These are phyloP conservation scores for Brenthis daphne DNA, from an alignment of 2,888 invertebrate genomes.

Conservation along the genomic window DNA sequence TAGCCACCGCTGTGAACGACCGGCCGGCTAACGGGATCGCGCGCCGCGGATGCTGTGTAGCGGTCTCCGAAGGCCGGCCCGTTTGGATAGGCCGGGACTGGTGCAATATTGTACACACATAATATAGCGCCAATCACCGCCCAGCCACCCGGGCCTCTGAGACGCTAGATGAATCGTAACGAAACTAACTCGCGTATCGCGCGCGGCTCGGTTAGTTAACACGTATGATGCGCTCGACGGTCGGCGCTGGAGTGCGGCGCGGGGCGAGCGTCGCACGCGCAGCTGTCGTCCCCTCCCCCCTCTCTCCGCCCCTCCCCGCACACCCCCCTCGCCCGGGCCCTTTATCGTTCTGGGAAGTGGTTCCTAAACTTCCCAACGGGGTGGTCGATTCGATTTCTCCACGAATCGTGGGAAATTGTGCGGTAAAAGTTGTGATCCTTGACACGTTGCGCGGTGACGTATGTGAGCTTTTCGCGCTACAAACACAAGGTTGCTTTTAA, in stretches of 20 bases:
- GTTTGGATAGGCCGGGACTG: conserved; percentile 83
- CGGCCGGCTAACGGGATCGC: conserved; percentile 77
- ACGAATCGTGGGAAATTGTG: conserved; percentile 51
- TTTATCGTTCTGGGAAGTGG: conserved; percentile 82
- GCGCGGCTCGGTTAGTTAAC: conserved; percentile 24
- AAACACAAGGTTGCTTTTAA: conserved; percentile 42
- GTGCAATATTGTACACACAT: conserved; percentile 80
- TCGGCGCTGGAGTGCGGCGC: conserved; percentile 33
- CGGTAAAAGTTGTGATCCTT: conserved; percentile 73
- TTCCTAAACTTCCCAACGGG: conserved; percentile 79
- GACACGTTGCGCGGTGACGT: conserved; percentile 66
- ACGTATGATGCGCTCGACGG: conserved; percentile 40
- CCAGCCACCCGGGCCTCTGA: conserved; percentile 77
- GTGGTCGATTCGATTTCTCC: conserved; percentile 61
- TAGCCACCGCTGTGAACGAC: conserved; percentile 78
- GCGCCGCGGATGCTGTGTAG: conserved; percentile 78
- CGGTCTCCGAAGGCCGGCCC: conserved; percentile 76
- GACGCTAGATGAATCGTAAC: conserved; percentile 12
- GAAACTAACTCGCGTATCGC: conserved; percentile 23
- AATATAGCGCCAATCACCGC: conserved; percentile 81
- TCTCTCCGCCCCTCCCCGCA: conserved; percentile 56
- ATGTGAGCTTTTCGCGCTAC: conserved; percentile 54
- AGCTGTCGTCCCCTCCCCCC: conserved; percentile 70
- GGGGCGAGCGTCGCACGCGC: conserved; percentile 49
- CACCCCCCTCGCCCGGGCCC: conserved; percentile 61